phyloP scores from a whole-genome alignment of 23 tunicate genomes.

The Clavelina lepadiformis region DNA sequence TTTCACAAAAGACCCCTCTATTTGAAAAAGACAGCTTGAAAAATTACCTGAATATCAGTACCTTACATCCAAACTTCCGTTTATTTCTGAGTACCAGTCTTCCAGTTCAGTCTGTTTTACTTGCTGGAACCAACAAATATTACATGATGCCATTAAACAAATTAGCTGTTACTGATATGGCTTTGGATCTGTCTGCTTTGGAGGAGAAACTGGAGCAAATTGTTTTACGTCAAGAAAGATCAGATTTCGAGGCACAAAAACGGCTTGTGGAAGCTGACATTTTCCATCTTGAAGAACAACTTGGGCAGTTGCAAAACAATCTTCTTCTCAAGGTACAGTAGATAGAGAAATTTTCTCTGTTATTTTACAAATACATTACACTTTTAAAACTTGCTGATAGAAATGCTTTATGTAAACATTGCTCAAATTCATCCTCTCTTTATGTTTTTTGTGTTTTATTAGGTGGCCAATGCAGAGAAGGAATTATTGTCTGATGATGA shows the following conservation, averaged over 20 bases:
- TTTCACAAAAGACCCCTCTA: neutral
- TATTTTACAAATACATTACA: too few relatives aligned
- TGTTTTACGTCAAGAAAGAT: conserved; percentile 57
- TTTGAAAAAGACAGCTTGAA: too few relatives aligned
- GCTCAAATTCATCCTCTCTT: neutral
- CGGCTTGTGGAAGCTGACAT: conserved; percentile 75
- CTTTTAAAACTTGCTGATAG: too few relatives aligned
- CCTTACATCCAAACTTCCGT: conserved; percentile 44
- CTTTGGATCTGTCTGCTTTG: conserved; percentile 29
- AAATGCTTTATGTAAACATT: neutral
- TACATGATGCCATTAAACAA: conserved; percentile 31
- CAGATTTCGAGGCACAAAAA: conserved; percentile 80
- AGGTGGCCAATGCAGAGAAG: conserved; percentile 53
- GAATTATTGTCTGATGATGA: conserved; percentile 21
- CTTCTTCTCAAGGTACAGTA: conserved; percentile 56
- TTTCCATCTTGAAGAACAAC: conserved; percentile 59
- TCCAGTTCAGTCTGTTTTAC: neutral
- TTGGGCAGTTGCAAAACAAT: conserved; percentile 29
- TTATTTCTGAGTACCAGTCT: conserved; percentile 42
- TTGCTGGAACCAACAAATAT: conserved; percentile 2
- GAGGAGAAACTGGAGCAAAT: conserved; percentile 44
- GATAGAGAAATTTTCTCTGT: too few relatives aligned
- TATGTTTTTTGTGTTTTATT: conserved; percentile 3
- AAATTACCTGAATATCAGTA: too few relatives aligned
- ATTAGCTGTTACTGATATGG: conserved; percentile 33